These are phyloP conservation scores for Ispidina lecontei DNA, from an alignment of 2,797 vertebrate species.

Conservation along the genomic window DNA sequence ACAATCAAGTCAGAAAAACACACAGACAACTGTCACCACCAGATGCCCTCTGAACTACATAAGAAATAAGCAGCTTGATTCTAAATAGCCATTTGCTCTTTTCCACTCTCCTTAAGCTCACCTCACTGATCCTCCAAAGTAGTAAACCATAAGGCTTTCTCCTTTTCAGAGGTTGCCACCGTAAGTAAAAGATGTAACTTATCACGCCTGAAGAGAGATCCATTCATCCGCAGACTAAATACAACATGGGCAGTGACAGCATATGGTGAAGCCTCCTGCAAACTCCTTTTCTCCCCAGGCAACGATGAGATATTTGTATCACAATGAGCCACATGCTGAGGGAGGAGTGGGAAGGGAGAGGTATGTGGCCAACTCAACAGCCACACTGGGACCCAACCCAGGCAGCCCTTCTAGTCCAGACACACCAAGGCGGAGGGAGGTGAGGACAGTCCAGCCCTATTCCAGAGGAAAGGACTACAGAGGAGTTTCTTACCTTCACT, in stretches of 20 bases:
- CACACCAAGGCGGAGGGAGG: neutral
- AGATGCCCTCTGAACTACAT: neutral
- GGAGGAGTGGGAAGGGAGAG: slow-evolving; percentile 13
- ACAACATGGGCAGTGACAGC: neutral
- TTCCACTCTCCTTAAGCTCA: neutral
- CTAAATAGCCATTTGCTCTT: neutral
- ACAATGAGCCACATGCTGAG: slow-evolving; percentile 37
- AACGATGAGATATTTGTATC: slow-evolving; percentile 46
- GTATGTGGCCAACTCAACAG: neutral
- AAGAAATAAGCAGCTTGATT: neutral
- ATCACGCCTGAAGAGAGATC: neutral
- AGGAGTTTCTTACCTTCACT: neutral
- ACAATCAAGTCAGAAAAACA: neutral
- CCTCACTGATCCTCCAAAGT: neutral
- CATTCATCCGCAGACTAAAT: neutral
- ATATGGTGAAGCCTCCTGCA: neutral
- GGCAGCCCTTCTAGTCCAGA: neutral
- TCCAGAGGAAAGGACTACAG: neutral
- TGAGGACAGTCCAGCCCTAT: neutral
- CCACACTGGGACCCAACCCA: neutral
- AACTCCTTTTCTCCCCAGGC: neutral
- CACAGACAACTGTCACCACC: neutral
- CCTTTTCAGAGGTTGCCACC: neutral
- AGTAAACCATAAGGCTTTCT: neutral
- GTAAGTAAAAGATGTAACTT: neutral